These are phyloP conservation scores for Glareola pratincola DNA, from an alignment of 2,113 vertebrate species.

Conservation along the genomic window DNA sequence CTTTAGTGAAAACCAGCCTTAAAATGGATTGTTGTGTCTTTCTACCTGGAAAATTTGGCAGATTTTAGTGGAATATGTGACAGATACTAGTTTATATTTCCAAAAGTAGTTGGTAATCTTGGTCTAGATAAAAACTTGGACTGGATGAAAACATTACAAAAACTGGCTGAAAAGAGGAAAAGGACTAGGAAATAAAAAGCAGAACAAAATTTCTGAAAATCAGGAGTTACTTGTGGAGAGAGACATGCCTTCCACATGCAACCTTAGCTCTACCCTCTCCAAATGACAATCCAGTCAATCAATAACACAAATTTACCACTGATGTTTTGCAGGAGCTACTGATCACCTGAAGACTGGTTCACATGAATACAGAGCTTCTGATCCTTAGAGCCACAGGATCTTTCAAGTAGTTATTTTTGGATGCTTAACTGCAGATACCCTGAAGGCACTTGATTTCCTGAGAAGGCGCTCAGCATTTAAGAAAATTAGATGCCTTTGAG, in stretches of 20 bases:
- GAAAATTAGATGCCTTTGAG: not conserved
- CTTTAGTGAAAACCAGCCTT: not conserved
- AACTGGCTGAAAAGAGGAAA: not conserved
- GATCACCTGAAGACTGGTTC: not conserved
- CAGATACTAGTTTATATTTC: slow-evolving; percentile 23
- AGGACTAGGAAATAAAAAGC: not conserved
- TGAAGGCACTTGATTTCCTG: slow-evolving; percentile 12
- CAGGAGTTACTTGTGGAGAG: not conserved
- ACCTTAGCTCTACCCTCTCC: not conserved
- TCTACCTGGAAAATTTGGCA: slow-evolving; percentile 57
- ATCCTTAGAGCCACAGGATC: not conserved
- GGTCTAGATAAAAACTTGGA: slow-evolving; percentile 32
- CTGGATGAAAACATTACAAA: not conserved
- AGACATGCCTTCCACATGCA: not conserved
- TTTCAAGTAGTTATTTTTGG: not conserved
- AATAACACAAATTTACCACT: not conserved
- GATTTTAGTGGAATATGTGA: slow-evolving; percentile 38
- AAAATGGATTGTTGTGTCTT: slow-evolving; percentile 64
- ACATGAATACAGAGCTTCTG: not conserved
- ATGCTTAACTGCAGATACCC: not conserved
- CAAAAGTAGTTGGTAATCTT: slow-evolving; percentile 5
- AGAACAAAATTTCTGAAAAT: not conserved
- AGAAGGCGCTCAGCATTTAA: not conserved
- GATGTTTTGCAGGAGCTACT: not conserved
- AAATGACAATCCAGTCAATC: not conserved